Conservation (phyloP, 2,797 vertebrate species). For the Nasua narica region DNA sequence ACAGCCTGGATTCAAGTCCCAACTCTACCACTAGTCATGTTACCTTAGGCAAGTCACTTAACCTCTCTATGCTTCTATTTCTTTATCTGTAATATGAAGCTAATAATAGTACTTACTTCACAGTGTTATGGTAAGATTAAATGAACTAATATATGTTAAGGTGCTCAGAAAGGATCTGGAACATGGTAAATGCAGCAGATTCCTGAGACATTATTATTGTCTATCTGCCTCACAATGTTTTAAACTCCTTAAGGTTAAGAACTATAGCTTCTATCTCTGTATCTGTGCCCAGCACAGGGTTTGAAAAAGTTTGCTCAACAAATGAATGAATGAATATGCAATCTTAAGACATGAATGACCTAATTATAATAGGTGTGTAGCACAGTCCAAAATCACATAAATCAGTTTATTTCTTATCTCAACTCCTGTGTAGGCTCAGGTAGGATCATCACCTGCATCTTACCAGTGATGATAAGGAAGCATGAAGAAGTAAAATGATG, state of each 20-base stretch:
- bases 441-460: neutral
- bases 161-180: neutral
- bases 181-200: neutral
- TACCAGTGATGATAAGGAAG: neutral
- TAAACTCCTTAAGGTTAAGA: constrained; percentile 13
- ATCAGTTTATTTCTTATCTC: constrained; percentile 40
- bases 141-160: neutral
- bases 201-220: neutral
- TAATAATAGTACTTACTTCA: neutral
- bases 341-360: neutral
- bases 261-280: neutral
- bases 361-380: neutral
- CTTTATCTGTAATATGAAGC: neutral
- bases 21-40: neutral
- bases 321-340: neutral
- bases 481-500: neutral
- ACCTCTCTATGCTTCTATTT: neutral
- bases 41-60: neutral
- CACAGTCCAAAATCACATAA: constrained; percentile 9
- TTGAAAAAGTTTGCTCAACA: neutral
- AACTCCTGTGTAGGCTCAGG: neutral
- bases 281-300: neutral
- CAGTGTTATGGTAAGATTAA: neutral
- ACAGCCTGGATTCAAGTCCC: neutral
- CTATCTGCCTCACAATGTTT: neutral